These are phyloP conservation scores for Parnassius mnemosyne DNA, from an alignment of 2,888 invertebrate species.

Conservation along the genomic window DNA sequence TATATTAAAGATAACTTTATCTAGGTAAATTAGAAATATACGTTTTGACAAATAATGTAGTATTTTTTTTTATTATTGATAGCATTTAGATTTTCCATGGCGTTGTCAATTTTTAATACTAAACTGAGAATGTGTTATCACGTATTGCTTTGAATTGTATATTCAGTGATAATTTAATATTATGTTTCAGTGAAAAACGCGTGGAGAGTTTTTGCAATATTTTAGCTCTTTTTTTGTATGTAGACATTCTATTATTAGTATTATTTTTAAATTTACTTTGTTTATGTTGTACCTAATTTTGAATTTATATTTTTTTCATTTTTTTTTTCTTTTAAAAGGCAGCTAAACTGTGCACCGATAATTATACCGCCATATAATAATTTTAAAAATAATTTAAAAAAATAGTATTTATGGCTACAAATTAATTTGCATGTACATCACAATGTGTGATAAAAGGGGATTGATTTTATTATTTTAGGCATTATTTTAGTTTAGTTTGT, in stretches of 20 bases:
- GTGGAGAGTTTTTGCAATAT: slow-evolving; percentile 64
- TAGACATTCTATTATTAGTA: slow-evolving; percentile 34
- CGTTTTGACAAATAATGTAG: slow-evolving; percentile 64
- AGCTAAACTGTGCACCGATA: slow-evolving; percentile 45
- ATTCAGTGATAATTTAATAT: slow-evolving; percentile 61
- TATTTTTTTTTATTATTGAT: slow-evolving; percentile 49
- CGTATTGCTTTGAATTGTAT: slow-evolving; percentile 60
- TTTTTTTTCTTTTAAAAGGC: slow-evolving; percentile 38
- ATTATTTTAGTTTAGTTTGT: slow-evolving; percentile 56
- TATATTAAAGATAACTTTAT: slow-evolving; percentile 58
- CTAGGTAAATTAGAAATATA: slow-evolving; percentile 55
- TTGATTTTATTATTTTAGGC: slow-evolving; percentile 54
- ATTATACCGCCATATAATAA: slow-evolving; percentile 19
- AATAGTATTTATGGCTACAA: slow-evolving; percentile 30
- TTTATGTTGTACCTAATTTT: slow-evolving; percentile 38
- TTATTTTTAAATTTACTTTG: slow-evolving; percentile 40
- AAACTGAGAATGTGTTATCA: slow-evolving; percentile 38
- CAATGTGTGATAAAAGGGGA: slow-evolving; percentile 65
- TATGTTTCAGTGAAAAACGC: slow-evolving; percentile 57
- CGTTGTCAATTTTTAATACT: slow-evolving; percentile 45
- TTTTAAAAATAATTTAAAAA: slow-evolving; percentile 13
- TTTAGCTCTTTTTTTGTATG: slow-evolving; percentile 51
- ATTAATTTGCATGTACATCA: slow-evolving; percentile 54
- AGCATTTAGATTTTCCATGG: slow-evolving; percentile 43
- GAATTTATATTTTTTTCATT: slow-evolving; percentile 28